Evolutionary conservation across 2,888 invertebrate genomes (phyloP), one percentile per base, ranked within the genome.

Genomic region (Acanthosepion pharaonis): DNA sequence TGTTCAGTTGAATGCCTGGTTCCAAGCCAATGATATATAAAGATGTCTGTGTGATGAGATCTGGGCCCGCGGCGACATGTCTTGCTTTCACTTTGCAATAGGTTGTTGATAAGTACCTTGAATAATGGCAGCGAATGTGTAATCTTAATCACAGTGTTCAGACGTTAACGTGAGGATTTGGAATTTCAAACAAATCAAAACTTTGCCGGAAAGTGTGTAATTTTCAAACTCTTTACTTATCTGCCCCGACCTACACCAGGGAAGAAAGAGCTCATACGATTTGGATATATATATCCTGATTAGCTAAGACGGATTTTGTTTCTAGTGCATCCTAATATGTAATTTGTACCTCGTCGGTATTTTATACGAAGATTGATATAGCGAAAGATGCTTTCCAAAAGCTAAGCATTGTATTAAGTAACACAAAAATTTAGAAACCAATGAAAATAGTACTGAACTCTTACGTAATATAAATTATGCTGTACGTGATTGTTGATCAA

Each of bases 131-230:
- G 78, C n/a, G 33, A 33, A 78, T 78, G n/a, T 78, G n/a, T 33
- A 78, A 78, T 78, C 78, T 78, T 78, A 78, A 78, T 78, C n/a
- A 78, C n/a, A 33, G 15, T 78, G 78, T 78, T 78, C n/a, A 78
- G 78, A 78, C 18, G 78, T 78, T 78, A 78, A n/a, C 78, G n/a
- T 3, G 15, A n/a, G n/a, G 78, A 78, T 78, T 78, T 78, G n/a
- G 78, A 78, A 78, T 78, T 78, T n/a, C n/a, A 78, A 78, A 78
- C 78, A 78, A 78, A 78, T 28, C 78, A 78, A 78, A 78, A 78
- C 78, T 78, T 78, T 15, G 11, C n/a, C 15, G n/a, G n/a, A 33
- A 78, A 78, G n/a, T n/a, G 5, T 78, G 78, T 78, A 78, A 78
- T 78, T 78, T n/a, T 15, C 15, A 78, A 78, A n/a, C 78, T 78